Evolutionary conservation across 2,797 vertebrate species (phyloP), one percentile per base, ranked within the genome.

Genomic region (Sarcoramphus papa): DNA sequence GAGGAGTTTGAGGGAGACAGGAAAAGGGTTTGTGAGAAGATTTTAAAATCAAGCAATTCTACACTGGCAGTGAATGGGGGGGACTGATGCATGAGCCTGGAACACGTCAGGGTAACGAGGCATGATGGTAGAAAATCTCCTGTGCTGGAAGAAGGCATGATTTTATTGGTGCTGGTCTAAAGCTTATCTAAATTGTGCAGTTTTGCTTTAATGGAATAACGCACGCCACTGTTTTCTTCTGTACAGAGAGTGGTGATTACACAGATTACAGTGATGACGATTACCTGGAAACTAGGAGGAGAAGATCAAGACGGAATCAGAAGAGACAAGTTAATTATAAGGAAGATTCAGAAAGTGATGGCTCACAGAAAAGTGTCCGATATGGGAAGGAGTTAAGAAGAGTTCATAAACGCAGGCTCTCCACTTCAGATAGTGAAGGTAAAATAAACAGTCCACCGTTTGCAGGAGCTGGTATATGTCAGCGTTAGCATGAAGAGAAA

Each of bases 401-500:
- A 95, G 89, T 98, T 79, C 98, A 99, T 18, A 99, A 98, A 69
- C 99, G 99, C 84, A 98, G 96, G 51, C 98, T 99, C 27, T 99
- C 99, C 91, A 99, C 99, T 79, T 99, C 99, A 45, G 99, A 99
- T 76, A 99, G 99, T 27, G 98, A 99, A 94, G 99, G 99, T 99
- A 95, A 98, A 98, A 60, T 27, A 37, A 72, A 54, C 15, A 67
- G 19, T 60, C 24, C 4, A 5, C 35, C 6, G 1, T 41, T 48
- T 83, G 53, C 48, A 50, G 53, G 75, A 76, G 48, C 64, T 81
- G 51, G 14, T 67, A 11, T 37, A 5, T 40, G n/a, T 57, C 60
- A 77, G 43, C 57, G 7, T 74, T 60, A 47, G 57, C 63, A 14
- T 0, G 17, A 80, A 68, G 45, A 59, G 33, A 86, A 78, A 84